Evolutionary conservation across 1,140 invertebrate genomes (phyloP).

Genomic region (Halictus rubicundus): DNA sequence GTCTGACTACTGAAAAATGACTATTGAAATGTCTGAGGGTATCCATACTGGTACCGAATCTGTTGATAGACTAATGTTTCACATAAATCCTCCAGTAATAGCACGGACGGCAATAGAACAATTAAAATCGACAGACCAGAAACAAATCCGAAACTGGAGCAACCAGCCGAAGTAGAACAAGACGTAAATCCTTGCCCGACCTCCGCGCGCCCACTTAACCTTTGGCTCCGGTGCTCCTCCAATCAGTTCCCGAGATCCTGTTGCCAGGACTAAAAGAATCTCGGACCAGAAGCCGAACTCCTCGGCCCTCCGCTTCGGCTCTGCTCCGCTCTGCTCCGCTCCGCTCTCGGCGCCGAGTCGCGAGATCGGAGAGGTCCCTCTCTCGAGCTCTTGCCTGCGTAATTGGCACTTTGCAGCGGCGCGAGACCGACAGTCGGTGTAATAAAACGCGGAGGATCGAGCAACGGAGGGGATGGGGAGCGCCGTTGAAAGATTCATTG

Average conservation of each 20-base stretch:
- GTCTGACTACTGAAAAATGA: too few species aligned
- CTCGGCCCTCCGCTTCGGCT: background rate
- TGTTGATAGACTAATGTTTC: too few species aligned
- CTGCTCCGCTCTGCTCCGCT: too few species aligned
- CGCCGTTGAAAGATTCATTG: conserved; percentile 48
- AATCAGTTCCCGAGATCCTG: conserved; percentile 58
- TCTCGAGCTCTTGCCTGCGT: conserved; percentile 45
- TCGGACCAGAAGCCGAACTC: conserved; percentile 38
- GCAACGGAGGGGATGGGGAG: background rate
- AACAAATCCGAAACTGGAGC: too few species aligned
- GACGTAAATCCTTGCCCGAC: background rate
- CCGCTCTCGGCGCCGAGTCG: background rate
- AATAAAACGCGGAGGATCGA: conserved; percentile 52
- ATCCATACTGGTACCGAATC: too few species aligned
- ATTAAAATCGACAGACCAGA: too few species aligned
- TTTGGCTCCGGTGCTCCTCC: conserved; percentile 23
- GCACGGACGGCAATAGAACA: too few species aligned
- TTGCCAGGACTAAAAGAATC: conserved; percentile 63
- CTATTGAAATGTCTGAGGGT: too few species aligned
- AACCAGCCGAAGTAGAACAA: background rate
- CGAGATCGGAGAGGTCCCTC: conserved; percentile 33
- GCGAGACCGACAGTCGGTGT: conserved; percentile 46
- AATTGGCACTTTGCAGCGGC: conserved; percentile 63
- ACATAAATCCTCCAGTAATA: too few species aligned
- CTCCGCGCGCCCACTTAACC: conserved; percentile 15